A percentile compares a stretch with the other conserved stretches of the same genome.
Evolutionary conservation across 2,113 vertebrate species (phyloP).

Genomic region (Anoplopoma fimbria): DNA sequence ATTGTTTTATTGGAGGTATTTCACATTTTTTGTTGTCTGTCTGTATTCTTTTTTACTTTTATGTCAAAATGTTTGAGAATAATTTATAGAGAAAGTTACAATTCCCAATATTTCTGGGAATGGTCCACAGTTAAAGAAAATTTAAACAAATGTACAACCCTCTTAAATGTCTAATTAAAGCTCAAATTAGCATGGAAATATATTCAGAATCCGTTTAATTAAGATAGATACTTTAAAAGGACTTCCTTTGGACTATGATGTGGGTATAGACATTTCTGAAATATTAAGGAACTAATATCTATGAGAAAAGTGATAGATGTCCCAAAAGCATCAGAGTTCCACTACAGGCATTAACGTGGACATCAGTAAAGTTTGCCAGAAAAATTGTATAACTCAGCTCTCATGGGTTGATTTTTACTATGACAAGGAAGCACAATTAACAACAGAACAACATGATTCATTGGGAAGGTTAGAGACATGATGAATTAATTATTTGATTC

Average conservation of each 20-base stretch:
- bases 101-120: not conserved
- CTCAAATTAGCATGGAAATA: conserved; percentile 6
- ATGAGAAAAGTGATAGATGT: not conserved
- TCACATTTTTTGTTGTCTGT: no score
- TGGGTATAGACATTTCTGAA: not conserved
- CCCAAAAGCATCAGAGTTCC: not conserved
- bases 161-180: not conserved
- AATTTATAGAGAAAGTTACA: not conserved
- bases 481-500: conserved; percentile 1
- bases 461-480: not conserved
- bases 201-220: not conserved
- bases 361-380: not conserved
- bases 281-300: no score
- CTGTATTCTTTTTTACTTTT: not conserved
- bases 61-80: not conserved
- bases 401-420: not conserved
- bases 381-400: not conserved
- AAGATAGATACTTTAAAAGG: not conserved
- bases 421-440: not conserved
- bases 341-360: not conserved
- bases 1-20: not conserved
- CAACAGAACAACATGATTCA: not conserved
- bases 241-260: not conserved
- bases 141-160: not conserved
- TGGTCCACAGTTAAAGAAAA: not conserved